phyloP scores from a whole-genome alignment of 2,888 invertebrate genomes.

The Acanthoscelides obtectus region DNA sequence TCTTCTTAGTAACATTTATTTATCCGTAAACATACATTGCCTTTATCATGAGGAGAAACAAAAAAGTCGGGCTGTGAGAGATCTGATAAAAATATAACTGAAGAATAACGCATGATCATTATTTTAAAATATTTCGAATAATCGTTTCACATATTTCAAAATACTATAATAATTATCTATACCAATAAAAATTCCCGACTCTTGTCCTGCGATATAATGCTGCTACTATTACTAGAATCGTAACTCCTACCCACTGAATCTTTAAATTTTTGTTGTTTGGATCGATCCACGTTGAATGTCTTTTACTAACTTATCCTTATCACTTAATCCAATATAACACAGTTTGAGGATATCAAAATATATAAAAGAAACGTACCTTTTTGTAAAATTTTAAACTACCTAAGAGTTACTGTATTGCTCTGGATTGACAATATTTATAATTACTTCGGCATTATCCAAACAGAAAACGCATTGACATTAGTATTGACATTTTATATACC shows the following conservation, averaged over 20 bases:
- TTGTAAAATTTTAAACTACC: slow-evolving; percentile 41
- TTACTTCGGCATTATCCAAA: slow-evolving; percentile 40
- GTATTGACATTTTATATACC: slow-evolving; percentile 47
- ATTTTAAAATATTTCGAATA: too few relatives aligned
- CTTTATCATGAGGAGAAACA: too few relatives aligned
- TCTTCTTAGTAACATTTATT: too few relatives aligned
- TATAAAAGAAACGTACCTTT: slow-evolving; percentile 40
- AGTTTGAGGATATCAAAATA: slow-evolving; percentile 48
- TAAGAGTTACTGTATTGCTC: slow-evolving; percentile 49
- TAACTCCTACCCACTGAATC: not conserved
- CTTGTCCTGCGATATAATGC: too few relatives aligned
- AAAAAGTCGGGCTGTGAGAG: too few relatives aligned
- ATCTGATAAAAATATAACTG: too few relatives aligned
- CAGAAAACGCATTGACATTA: slow-evolving; percentile 46
- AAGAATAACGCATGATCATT: too few relatives aligned
- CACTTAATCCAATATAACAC: slow-evolving; percentile 47
- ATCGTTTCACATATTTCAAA: too few relatives aligned
- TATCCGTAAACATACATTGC: too few relatives aligned
- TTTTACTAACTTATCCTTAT: slow-evolving; percentile 38
- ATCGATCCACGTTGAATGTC: slow-evolving; percentile 30
- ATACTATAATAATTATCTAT: too few relatives aligned
- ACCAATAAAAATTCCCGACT: too few relatives aligned
- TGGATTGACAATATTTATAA: slow-evolving; percentile 47
- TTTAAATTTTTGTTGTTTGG: slow-evolving; percentile 13
- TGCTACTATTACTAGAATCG: too few relatives aligned